Conservation (phyloP, 2,797 vertebrate genomes). For the Bryconaethiops microstoma region DNA sequence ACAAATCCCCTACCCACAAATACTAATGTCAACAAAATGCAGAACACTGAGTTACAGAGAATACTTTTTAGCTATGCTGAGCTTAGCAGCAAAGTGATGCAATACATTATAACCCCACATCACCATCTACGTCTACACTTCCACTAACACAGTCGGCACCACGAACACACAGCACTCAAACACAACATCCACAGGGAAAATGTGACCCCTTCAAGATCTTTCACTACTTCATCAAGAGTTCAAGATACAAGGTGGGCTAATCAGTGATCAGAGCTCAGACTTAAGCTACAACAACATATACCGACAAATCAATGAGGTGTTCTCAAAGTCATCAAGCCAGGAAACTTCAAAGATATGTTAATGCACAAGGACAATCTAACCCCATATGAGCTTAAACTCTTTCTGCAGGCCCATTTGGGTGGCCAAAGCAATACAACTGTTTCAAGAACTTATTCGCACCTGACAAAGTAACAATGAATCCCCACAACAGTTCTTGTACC, state of each 20-base stretch:
- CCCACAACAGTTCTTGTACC: neutral
- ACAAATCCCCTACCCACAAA: neutral
- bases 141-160: neutral
- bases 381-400: no score
- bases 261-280: constrained; percentile 10
- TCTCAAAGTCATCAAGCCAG: constrained; percentile 11
- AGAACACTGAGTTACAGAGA: constrained; percentile 27
- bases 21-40: constrained; percentile 3
- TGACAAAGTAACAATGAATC: neutral
- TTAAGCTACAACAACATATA: neutral
- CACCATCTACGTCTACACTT: neutral
- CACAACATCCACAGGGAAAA: neutral
- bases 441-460: constrained; percentile 12
- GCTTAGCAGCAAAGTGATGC: constrained; percentile 14
- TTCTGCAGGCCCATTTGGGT: no score
- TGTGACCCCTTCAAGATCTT: neutral
- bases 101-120: neutral
- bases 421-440: neutral
- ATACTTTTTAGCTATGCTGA: constrained; percentile 14
- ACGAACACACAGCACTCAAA: neutral
- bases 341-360: constrained; percentile 22
- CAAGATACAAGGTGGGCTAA: constrained; percentile 5
- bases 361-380: constrained; percentile 27
- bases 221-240: neutral
- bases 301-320: constrained; percentile 6